Evolutionary conservation across 1,140 invertebrate species (phyloP), one percentile per base, ranked within the genome.

Genomic region (Neodiprion pinetum): DNA sequence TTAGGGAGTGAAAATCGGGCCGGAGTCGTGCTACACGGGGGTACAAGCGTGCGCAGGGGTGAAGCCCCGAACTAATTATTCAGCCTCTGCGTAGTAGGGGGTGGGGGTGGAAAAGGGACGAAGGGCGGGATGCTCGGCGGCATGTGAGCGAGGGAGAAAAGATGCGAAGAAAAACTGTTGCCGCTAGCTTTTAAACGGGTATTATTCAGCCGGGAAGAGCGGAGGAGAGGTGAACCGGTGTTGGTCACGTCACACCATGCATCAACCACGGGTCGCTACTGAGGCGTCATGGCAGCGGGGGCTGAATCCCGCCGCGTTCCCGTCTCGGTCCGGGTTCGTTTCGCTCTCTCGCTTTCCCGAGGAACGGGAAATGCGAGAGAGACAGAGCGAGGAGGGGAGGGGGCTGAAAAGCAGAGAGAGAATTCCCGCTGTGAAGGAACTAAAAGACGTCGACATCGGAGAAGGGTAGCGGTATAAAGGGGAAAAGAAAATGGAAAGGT

Each of bases 181-280:
- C 53, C 53, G 11, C 11, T 12, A 61, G 53, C 53, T 12, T 61
- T 61, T 61, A 61, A 61, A 61, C 53, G 53, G n/a, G n/a, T 17
- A 61, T 61, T 61, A 61, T 61, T 61, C 53, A 61, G 53, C 53
- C n/a, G 53, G 9, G 53, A 61, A 61, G 0, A 61, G 53, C 11
- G n/a, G 53, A 7, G 53, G 53, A 5, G 53, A 61, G 53, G 53
- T 17, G n/a, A 61, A 12, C 53, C 9, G 53, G 53, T 61, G 53
- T 61, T 61, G 53, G 53, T 61, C 53, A 61, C 53, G 53, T 61
- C 53, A 61, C 53, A 61, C 53, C 53, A 61, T 61, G 53, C 53
- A 61, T 61, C 53, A 61, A 61, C 53, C 53, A 61, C 53, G 53
- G 53, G 53, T 14, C n/a, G 53, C 53, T 61, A 40, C 28, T 40